Percentiles rank a stretch among this genome's conserved stretches.
Evolutionary conservation across 2,113 vertebrate genomes (phyloP).

Genomic region (Passerina amoena): DNA sequence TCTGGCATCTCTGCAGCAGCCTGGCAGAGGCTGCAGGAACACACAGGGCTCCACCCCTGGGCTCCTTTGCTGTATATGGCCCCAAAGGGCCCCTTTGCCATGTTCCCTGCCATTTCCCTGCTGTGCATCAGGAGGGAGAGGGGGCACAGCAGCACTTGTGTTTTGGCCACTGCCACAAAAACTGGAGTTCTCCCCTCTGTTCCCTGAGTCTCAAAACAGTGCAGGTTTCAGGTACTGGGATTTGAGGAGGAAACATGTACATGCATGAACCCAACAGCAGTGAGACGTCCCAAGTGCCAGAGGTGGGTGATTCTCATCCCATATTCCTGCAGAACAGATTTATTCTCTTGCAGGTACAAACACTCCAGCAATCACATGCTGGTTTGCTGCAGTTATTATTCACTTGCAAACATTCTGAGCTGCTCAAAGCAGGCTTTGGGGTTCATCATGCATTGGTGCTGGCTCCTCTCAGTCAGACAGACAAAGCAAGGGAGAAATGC

Average conservation of each 20-base stretch:
- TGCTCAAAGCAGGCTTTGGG: background rate
- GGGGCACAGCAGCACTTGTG: background rate
- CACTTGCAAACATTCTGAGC: background rate
- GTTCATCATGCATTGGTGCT: background rate
- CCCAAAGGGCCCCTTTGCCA: accelerated
- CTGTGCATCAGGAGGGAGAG: background rate
- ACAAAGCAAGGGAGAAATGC: background rate
- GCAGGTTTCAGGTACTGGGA: too few species aligned
- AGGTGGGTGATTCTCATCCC: background rate
- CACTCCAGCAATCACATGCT: background rate
- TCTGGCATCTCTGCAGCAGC: background rate
- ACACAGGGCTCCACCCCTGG: background rate
- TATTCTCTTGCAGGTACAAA: background rate
- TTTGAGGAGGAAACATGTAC: too few species aligned
- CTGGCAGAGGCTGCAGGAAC: background rate
- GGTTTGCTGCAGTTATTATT: background rate
- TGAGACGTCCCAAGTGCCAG: accelerated
- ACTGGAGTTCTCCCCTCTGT: too few species aligned
- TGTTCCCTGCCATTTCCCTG: background rate
- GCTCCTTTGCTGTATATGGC: background rate
- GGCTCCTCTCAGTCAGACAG: background rate
- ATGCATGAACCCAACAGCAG: background rate
- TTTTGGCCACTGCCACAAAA: too few species aligned
- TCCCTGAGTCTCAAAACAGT: too few species aligned
- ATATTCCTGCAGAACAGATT: background rate